Base-by-base conservation (phyloP, 2,888 invertebrate genomes). In the Caenorhabditis auriculariae region DNA sequence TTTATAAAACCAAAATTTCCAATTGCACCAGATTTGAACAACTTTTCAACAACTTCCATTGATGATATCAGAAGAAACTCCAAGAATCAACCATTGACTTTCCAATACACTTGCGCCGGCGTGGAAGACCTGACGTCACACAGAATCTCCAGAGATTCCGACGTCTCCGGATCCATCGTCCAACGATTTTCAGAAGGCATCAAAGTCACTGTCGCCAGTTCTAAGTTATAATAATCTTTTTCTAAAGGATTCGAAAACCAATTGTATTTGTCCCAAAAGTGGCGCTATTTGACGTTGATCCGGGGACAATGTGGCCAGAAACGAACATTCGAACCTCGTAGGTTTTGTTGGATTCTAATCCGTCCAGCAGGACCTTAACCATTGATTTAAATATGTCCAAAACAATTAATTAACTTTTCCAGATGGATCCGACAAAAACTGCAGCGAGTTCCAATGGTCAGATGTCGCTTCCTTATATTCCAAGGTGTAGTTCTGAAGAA, bases 271-370 rank as follows among this genome's bases (percentile, higher is more conserved):
- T 66, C 5, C 47, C 54, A 19, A 66, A 62, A 2, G 35, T 35
- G 21, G 46, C 54, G 9, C 37, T 12, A 32, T 66, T 60, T 9
- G 69, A 69, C 1, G 47, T 49, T 21, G 26, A 47, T 12, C 68
- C 68, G 28, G 54, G 54, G 12, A 61, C 45, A 4, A 23, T 9
- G 6, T 46, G 53, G 3, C 63, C 63, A 2, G 52, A 42, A 0
- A 61, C 48, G 24, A 66, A 64, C 47, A 69, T 55, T 35, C 63
- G 66, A 6, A 63, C 61, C n/a, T 56, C 51, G 45, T 69, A 69
- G 1, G 58, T 52, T 21, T 50, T 38, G 32, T 69, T 69, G 1
- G 60, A 51, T 7, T 32, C 29, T 1, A 63, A 42, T 17, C 63
- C 63, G n/a, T 52, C 53, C 39, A 59, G 56, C 21, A 58, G 43